Evolutionary conservation across 2,797 vertebrate species (phyloP).

Genomic region (Discoglossus pictus): DNA sequence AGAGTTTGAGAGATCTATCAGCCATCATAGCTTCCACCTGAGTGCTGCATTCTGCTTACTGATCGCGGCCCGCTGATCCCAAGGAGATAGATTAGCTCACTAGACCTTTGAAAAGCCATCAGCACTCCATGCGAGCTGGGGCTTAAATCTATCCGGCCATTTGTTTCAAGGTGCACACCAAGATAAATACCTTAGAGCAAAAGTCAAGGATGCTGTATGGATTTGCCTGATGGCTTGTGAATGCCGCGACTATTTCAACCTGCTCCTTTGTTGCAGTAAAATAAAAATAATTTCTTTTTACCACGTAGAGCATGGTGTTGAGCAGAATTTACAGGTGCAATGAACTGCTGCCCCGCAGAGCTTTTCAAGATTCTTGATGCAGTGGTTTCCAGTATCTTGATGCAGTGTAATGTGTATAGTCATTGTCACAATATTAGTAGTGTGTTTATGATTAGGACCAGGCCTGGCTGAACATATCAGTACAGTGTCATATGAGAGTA

Average conservation of each 20-base stretch:
- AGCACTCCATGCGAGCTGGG: constrained; percentile 20
- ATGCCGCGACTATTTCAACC: constrained; percentile 44
- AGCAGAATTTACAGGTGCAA: constrained; percentile 40
- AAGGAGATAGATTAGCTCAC: constrained; percentile 46
- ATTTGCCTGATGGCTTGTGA: constrained; percentile 50
- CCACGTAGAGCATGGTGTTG: not conserved
- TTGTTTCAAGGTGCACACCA: constrained; percentile 48
- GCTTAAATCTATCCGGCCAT: constrained; percentile 46
- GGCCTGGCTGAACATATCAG: too few species aligned
- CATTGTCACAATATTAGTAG: too few species aligned
- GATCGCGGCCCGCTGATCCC: constrained; percentile 28
- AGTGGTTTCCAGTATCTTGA: not conserved
- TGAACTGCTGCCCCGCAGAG: constrained; percentile 27
- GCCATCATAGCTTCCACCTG: constrained; percentile 4
- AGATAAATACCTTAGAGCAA: constrained; percentile 47
- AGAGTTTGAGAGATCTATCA: constrained; percentile 9
- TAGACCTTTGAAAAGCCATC: constrained; percentile 51
- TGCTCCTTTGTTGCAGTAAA: constrained; percentile 23
- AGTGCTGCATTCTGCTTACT: constrained; percentile 15
- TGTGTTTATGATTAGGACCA: too few species aligned
- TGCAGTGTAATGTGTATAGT: too few species aligned
- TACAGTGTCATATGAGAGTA: too few species aligned
- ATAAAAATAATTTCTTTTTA: constrained; percentile 47
- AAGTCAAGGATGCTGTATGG: constrained; percentile 51
- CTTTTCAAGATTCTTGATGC: constrained; percentile 5